Percentiles rank a stretch among this genome's conserved stretches.
These are phyloP conservation scores for Tauraco hartlaubi DNA, from an alignment of 2,797 vertebrate species.

Conservation along the genomic window DNA sequence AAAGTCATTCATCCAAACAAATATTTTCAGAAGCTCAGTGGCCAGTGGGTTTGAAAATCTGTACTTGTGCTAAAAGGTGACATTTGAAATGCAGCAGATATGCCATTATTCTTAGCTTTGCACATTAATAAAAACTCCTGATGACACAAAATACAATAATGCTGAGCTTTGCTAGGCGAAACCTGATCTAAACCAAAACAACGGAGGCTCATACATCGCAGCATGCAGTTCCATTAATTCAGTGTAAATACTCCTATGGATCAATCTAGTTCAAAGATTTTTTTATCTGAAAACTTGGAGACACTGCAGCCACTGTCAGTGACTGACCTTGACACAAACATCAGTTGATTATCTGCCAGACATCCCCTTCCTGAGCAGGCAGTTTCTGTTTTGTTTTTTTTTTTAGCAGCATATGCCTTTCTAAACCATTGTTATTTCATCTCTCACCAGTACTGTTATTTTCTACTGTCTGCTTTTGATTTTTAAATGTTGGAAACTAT, in stretches of 20 bases:
- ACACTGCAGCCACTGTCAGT: not conserved
- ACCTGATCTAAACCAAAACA: not conserved
- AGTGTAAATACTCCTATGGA: not conserved
- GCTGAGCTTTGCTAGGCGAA: not conserved
- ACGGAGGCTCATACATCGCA: fast-evolving
- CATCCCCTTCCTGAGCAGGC: not conserved
- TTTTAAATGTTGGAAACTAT: not conserved
- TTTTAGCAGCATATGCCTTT: not conserved
- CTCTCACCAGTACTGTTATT: not conserved
- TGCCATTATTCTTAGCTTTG: not conserved
- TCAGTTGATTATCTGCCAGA: not conserved
- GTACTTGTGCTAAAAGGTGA: not conserved
- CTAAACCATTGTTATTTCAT: not conserved
- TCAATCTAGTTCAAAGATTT: not conserved
- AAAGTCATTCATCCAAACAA: not conserved
- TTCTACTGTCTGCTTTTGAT: not conserved
- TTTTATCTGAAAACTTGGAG: not conserved
- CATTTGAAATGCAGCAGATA: not conserved
- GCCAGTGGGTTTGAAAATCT: not conserved
- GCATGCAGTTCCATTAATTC: not conserved
- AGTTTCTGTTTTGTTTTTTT: not conserved
- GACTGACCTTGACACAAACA: not conserved
- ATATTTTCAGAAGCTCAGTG: not conserved
- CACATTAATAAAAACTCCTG: not conserved
- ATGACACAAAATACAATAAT: not conserved